These are phyloP conservation scores for Gryllus bimaculatus DNA, from an alignment of 1,140 invertebrate genomes.

Conservation along the genomic window DNA sequence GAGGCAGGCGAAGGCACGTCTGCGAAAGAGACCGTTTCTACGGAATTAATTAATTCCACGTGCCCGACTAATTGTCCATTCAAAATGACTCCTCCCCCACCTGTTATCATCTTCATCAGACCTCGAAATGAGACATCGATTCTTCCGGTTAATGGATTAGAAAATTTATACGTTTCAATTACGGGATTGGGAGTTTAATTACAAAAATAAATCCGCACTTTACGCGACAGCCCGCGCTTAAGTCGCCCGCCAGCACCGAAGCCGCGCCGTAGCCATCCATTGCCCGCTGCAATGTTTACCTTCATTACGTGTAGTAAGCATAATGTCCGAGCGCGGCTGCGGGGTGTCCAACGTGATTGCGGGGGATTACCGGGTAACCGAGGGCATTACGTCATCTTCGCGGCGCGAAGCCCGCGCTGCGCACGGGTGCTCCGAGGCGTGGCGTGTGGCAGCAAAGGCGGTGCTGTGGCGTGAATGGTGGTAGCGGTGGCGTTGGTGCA, in stretches of 20 bases:
- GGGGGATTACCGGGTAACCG: not conserved
- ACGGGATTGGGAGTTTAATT: not conserved
- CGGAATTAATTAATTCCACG: slow-evolving; percentile 4
- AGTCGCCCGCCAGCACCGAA: too few species aligned
- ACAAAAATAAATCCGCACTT: not conserved
- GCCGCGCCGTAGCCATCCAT: too few species aligned
- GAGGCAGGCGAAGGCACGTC: not conserved
- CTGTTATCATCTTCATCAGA: not conserved
- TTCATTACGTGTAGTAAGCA: not conserved
- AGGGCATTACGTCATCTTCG: not conserved
- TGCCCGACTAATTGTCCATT: not conserved
- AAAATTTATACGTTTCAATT: not conserved
- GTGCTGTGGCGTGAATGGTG: too few species aligned
- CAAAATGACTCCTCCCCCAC: not conserved
- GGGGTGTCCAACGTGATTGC: too few species aligned
- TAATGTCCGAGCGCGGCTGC: not conserved
- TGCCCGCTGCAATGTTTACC: not conserved
- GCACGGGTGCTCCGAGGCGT: too few species aligned
- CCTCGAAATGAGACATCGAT: not conserved
- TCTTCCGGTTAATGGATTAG: not conserved
- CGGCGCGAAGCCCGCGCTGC: not conserved
- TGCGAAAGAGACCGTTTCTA: not conserved
- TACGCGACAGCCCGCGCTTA: too few species aligned
- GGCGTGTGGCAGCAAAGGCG: not conserved
- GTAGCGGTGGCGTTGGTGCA: too few species aligned